These are phyloP conservation scores for Datnioides undecimradiatus DNA, from an alignment of 2,113 vertebrate genomes.

Conservation along the genomic window DNA sequence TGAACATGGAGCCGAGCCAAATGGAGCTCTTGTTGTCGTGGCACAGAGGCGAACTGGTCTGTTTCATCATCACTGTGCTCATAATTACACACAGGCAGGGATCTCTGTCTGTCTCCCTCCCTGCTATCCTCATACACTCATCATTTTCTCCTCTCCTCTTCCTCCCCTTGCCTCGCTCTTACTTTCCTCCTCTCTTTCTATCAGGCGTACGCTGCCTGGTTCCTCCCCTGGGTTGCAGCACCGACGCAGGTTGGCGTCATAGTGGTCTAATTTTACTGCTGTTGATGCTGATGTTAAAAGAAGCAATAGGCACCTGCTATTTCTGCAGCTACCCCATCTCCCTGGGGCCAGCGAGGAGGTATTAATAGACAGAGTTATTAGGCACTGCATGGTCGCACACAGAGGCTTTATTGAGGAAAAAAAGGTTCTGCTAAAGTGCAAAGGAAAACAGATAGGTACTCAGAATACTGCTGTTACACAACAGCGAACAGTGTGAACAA, in stretches of 20 bases:
- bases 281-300: conserved; percentile 94
- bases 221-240: conserved; percentile 87
- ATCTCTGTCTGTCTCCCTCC: conserved; percentile 63
- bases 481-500: conserved; percentile 22
- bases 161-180: conserved; percentile 32
- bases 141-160: conserved; percentile 44
- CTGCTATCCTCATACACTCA: conserved; percentile 42
- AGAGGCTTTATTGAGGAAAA: conserved; percentile 50
- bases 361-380: conserved; percentile 83
- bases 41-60: conserved; percentile 42
- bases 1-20: conserved; percentile 37
- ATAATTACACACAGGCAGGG: conserved; percentile 61
- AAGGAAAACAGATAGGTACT: conserved; percentile 50
- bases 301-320: conserved; percentile 94
- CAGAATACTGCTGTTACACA: conserved; percentile 62
- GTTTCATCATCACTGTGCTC: conserved; percentile 65
- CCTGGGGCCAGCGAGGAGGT: conserved; percentile 69
- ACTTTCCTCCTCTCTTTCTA: conserved; percentile 54
- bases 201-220: conserved; percentile 84
- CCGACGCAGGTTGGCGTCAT: conserved; percentile 95
- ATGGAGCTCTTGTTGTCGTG: conserved; percentile 41
- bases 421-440: conserved; percentile 37
- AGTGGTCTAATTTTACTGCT: conserved; percentile 94
- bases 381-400: conserved; percentile 66
- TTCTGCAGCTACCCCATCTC: conserved; percentile 86